A percentile compares a stretch with the other conserved stretches of the same genome.
Conservation (phyloP, 2,113 vertebrate species). For the Plectropomus leopardus region DNA sequence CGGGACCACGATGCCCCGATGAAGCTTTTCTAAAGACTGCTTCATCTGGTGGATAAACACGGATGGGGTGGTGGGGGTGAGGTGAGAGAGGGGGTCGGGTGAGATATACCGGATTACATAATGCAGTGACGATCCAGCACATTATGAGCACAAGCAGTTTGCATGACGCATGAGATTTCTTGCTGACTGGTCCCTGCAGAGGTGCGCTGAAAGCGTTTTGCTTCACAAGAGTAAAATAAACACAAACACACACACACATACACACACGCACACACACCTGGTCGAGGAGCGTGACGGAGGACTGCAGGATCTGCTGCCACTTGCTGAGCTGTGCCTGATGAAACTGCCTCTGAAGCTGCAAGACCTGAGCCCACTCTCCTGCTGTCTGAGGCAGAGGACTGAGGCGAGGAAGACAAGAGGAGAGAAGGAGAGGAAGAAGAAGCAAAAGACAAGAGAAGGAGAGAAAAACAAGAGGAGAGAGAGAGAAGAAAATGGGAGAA, state of each 20-base stretch:
- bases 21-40: conserved; percentile 91
- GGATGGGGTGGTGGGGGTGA: neutral
- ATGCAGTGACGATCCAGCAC: neutral
- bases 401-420: neutral
- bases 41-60: conserved; percentile 86
- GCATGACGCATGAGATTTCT: neutral
- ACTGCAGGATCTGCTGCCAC: conserved; percentile 92
- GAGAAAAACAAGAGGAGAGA: neutral
- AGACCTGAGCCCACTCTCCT: conserved; percentile 91
- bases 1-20: conserved; percentile 86
- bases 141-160: neutral
- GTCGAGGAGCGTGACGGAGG: conserved; percentile 90
- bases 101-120: conserved; percentile 11
- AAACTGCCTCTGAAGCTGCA: conserved; percentile 91
- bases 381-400: conserved; percentile 91
- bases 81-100: neutral
- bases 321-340: conserved; percentile 91
- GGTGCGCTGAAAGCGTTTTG: neutral
- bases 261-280: conserved; percentile 83
- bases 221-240: neutral
- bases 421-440: neutral
- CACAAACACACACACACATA: conserved; percentile 5
- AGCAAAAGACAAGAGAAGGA: no score
- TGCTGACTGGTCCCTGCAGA: neutral
- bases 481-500: neutral